phyloP scores from a whole-genome alignment of 2,113 vertebrate species.

The Tupaia chinensis region DNA sequence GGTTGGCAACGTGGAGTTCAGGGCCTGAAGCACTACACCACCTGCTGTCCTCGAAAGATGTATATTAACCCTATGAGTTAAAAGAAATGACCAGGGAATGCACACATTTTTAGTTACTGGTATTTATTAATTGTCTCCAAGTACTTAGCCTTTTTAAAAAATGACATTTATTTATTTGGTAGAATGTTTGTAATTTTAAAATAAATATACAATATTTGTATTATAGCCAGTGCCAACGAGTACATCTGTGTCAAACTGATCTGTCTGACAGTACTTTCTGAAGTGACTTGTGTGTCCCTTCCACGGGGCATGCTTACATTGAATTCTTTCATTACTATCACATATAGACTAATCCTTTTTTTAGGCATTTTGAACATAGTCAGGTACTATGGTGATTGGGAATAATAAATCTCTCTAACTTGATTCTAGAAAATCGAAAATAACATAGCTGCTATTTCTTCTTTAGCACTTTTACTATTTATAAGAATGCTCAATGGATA shows the following conservation, averaged over 20 bases:
- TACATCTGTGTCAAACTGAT: neutral
- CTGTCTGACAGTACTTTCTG: constrained; percentile 38
- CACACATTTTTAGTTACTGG: neutral
- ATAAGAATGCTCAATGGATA: constrained; percentile 34
- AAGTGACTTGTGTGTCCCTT: constrained; percentile 45
- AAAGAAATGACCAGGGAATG: constrained; percentile 29
- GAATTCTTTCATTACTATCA: constrained; percentile 1
- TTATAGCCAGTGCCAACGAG: neutral
- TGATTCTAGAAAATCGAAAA: constrained; percentile 49
- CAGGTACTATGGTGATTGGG: neutral
- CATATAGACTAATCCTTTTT: constrained; percentile 20
- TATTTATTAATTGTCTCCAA: constrained; percentile 55
- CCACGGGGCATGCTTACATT: constrained; percentile 12
- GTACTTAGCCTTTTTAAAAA: constrained; percentile 15
- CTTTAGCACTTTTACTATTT: constrained; percentile 61
- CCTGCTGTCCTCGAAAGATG: neutral
- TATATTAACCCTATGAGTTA: neutral
- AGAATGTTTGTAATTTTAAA: constrained; percentile 56
- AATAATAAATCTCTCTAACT: constrained; percentile 47
- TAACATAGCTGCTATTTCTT: constrained; percentile 33
- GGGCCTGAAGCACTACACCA: too few relatives aligned
- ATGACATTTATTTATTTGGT: constrained; percentile 28
- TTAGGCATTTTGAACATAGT: constrained; percentile 38
- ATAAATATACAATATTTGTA: neutral
- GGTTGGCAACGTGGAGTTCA: too few relatives aligned